Evolutionary conservation across 2,113 vertebrate genomes (phyloP).

Genomic region (Tychaedon coryphoeus): DNA sequence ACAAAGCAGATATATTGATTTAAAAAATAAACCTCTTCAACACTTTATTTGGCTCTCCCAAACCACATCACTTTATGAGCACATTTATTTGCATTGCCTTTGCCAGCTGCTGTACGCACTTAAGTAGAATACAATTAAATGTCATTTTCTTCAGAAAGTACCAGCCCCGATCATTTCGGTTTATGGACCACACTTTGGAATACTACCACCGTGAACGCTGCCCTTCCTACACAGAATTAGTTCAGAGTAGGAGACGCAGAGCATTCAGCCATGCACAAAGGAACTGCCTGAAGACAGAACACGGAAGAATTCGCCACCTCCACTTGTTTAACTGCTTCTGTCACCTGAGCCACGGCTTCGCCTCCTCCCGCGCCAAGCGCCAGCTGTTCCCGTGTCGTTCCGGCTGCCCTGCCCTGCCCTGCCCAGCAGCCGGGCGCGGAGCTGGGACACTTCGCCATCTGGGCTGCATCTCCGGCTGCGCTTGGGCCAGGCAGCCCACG

Average conservation of each 20-base stretch:
- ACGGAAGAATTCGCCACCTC: not conserved
- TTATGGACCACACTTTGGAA: not conserved
- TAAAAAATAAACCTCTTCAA: not conserved
- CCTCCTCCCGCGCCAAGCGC: not conserved
- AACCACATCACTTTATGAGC: not conserved
- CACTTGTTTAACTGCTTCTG: not conserved
- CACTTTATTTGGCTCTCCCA: not conserved
- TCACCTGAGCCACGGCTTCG: not conserved
- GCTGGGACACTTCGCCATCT: not conserved
- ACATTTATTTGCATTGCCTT: not conserved
- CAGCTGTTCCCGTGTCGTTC: not conserved
- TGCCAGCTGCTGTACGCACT: not conserved
- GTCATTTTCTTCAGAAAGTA: not conserved
- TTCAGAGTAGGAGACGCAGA: not conserved
- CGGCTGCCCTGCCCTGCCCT: not conserved
- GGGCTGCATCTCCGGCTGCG: not conserved
- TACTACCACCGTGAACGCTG: not conserved
- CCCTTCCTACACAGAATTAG: not conserved
- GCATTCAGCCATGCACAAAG: not conserved
- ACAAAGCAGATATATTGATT: not conserved
- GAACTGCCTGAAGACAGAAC: not conserved
- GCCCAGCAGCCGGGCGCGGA: not conserved
- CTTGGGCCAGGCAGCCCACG: accelerated
- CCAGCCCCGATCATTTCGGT: not conserved
- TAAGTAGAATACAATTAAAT: not conserved